Conservation (phyloP, 2,113 vertebrate species). For the Condylura cristata region DNA sequence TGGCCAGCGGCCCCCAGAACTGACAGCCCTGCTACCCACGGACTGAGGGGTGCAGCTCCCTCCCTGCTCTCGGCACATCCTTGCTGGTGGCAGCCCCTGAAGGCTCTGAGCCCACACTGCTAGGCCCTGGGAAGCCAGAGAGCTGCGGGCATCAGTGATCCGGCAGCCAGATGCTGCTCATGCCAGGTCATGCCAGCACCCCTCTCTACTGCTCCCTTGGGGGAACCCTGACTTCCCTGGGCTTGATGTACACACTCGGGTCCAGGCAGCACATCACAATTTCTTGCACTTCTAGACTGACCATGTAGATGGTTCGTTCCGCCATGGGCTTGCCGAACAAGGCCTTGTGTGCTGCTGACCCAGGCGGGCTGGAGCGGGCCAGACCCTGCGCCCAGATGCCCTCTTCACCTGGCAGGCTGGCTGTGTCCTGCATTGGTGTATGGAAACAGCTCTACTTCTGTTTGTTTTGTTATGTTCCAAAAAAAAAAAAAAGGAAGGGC, state of each 20-base stretch:
- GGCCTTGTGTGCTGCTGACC: background rate
- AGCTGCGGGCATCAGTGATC: background rate
- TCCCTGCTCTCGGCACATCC: too few relatives aligned
- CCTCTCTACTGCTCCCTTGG: background rate
- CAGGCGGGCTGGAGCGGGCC: background rate
- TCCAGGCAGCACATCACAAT: background rate
- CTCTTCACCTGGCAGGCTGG: background rate
- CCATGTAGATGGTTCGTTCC: background rate
- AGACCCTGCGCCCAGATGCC: background rate
- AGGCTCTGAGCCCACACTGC: too few relatives aligned
- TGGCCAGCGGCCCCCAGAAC: background rate
- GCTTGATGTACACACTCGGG: accelerated
- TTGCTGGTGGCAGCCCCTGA: too few relatives aligned
- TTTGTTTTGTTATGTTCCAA: too few relatives aligned
- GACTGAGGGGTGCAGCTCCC: background rate
- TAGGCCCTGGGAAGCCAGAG: background rate
- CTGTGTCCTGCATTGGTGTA: background rate
- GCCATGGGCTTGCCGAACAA: background rate
- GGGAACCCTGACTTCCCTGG: background rate
- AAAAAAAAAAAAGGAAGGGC: background rate
- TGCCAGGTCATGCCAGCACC: too few relatives aligned
- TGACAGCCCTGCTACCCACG: too few relatives aligned
- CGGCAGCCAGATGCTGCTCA: background rate
- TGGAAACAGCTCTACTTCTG: background rate
- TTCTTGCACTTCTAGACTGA: background rate